Conservation (phyloP, 2,797 vertebrate genomes). For the Enteromius thamalakanensis region DNA sequence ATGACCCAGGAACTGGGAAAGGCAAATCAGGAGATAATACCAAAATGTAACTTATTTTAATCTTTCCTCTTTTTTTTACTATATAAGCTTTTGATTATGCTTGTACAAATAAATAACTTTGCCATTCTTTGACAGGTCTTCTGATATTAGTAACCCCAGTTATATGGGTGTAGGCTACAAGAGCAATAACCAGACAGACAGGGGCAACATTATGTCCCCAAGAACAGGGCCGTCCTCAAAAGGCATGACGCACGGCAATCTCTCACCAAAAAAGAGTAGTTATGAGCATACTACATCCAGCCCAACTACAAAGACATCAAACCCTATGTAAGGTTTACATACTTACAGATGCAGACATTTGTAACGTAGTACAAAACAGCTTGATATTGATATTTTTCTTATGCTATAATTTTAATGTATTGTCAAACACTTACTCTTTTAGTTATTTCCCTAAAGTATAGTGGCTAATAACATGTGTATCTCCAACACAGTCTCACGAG, state of each 20-base stretch:
- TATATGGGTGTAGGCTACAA: conserved; percentile 82
- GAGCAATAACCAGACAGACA: conserved; percentile 74
- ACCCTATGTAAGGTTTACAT: conserved; percentile 75
- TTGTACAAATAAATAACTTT: neutral
- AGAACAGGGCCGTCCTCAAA: conserved; percentile 72
- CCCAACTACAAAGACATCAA: conserved; percentile 71
- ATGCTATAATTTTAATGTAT: neutral
- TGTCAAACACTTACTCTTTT: neutral
- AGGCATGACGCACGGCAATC: conserved; percentile 74
- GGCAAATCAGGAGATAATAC: conserved; percentile 66
- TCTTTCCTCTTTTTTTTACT: neutral
- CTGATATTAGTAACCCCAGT: conserved; percentile 86
- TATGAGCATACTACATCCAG: conserved; percentile 69
- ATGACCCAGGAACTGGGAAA: conserved; percentile 83
- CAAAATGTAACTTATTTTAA: conserved; percentile 67
- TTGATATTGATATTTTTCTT: neutral
- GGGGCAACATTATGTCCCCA: conserved; percentile 78
- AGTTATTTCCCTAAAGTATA: neutral
- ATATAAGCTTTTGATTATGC: neutral
- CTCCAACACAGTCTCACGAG: too few relatives aligned
- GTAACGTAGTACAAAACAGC: neutral
- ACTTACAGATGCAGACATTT: neutral
- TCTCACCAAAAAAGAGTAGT: conserved; percentile 75
- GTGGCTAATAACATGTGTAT: neutral
- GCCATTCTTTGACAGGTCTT: conserved; percentile 67